Evolutionary conservation across 2,113 vertebrate genomes (phyloP).

Genomic region (Brachyhypopomus occidentalis): DNA sequence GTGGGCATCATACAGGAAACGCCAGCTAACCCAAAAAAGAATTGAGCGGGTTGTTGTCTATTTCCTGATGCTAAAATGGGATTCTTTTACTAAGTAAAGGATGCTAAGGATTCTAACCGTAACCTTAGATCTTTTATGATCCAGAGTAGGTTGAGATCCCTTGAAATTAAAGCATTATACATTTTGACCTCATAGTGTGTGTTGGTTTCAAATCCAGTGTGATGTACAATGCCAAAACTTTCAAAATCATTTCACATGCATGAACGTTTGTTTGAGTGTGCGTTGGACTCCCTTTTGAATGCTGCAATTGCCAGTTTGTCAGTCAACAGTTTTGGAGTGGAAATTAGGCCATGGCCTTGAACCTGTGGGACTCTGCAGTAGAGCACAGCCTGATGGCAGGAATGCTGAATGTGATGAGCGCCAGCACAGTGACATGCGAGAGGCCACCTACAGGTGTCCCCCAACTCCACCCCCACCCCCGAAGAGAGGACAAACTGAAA

Average conservation of each 20-base stretch:
- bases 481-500: neutral
- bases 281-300: neutral
- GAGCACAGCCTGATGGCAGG: constrained; percentile 30
- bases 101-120: no score
- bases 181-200: neutral
- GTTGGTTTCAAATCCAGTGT: neutral
- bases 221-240: no score
- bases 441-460: constrained; percentile 25
- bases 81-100: no score
- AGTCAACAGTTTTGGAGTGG: constrained; percentile 18
- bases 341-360: constrained; percentile 50
- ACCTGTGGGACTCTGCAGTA: constrained; percentile 37
- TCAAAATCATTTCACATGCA: no score
- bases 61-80: no score
- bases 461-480: neutral
- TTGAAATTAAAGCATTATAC: no score
- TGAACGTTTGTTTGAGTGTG: neutral
- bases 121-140: no score
- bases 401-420: constrained; percentile 11
- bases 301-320: constrained; percentile 18
- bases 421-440: constrained; percentile 31
- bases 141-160: no score
- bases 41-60: no score
- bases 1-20: no score
- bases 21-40: no score